Conservation (phyloP, 1,140 invertebrate species). For the Potamilus streckersoni region DNA sequence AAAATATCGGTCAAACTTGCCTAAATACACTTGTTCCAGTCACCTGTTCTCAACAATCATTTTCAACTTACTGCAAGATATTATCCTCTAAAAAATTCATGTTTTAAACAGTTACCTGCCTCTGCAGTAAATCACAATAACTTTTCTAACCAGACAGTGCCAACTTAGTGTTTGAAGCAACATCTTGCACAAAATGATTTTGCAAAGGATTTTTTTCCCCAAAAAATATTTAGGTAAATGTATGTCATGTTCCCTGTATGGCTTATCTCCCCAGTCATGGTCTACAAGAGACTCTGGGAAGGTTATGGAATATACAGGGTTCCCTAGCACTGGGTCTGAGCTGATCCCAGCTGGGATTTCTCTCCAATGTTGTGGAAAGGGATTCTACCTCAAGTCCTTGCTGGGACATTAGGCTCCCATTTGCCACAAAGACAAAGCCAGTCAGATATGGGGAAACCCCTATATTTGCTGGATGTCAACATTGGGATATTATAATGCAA, state of each 20-base stretch:
- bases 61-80: background rate
- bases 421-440: constrained; percentile 21
- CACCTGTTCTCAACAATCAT: too few species aligned
- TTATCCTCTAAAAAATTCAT: too few species aligned
- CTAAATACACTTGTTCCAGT: too few species aligned
- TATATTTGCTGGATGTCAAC: constrained; percentile 17
- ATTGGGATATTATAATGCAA: constrained; percentile 4
- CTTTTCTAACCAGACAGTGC: too few species aligned
- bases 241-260: constrained; percentile 25
- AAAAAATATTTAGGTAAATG: background rate
- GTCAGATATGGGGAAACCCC: constrained; percentile 13
- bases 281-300: constrained; percentile 30
- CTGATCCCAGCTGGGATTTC: constrained; percentile 9
- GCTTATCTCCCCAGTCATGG: too few species aligned
- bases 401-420: constrained; percentile 27
- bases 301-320: constrained; percentile 35
- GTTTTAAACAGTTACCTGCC: too few species aligned
- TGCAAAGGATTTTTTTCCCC: too few species aligned
- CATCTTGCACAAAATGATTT: too few species aligned
- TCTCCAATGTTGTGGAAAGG: constrained; percentile 34
- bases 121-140: too few species aligned
- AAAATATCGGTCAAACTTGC: too few species aligned
- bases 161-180: too few species aligned
- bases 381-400: too few species aligned
- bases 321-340: constrained; percentile 15